Conservation (phyloP, 2,113 vertebrate genomes). For the Ailurus styani region DNA sequence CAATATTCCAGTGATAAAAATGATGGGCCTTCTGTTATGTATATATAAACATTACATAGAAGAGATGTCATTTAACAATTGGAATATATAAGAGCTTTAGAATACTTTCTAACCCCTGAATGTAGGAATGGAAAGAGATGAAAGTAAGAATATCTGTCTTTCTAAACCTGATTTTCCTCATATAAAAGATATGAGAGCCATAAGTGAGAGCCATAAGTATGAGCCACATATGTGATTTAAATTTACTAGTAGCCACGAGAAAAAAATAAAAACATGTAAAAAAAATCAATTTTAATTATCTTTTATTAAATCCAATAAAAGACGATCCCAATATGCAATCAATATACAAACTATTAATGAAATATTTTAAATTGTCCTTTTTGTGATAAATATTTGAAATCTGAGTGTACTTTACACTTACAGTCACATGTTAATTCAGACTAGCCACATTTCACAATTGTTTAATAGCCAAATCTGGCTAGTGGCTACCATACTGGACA, state of each 20-base stretch:
- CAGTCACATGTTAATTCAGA: neutral
- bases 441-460: neutral
- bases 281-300: conserved; percentile 15
- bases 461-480: neutral
- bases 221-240: neutral
- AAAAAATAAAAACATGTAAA: neutral
- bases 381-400: conserved; percentile 1
- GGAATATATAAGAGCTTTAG: neutral
- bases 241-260: neutral
- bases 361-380: neutral
- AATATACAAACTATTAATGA: neutral
- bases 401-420: neutral
- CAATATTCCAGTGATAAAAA: neutral
- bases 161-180: conserved; percentile 1
- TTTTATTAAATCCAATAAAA: conserved; percentile 24
- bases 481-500: neutral
- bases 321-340: neutral
- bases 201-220: neutral
- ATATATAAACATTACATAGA: neutral
- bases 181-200: conserved; percentile 32
- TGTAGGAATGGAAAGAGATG: neutral
- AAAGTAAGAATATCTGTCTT: neutral
- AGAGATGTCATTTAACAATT: neutral
- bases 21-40: neutral
- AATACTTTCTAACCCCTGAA: neutral